Conservation (phyloP, 2,888 invertebrate genomes). For the Allolobophora icterica region DNA sequence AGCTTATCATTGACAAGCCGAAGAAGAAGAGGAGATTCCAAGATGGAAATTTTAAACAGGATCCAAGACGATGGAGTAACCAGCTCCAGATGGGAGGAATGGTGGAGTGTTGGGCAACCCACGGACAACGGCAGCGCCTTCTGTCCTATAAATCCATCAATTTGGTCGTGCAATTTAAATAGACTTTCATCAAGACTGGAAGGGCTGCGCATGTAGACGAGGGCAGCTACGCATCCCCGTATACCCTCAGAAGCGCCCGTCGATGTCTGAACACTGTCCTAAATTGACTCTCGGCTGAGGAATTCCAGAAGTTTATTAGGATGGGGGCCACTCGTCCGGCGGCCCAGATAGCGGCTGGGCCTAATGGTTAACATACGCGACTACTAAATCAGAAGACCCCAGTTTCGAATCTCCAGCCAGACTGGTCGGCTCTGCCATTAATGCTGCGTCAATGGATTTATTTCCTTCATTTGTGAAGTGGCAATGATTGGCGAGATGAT, state of each 20-base stretch:
- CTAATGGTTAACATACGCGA: not conserved
- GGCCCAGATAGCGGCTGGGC: not conserved
- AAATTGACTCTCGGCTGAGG: constrained; percentile 6
- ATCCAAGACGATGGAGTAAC: not conserved
- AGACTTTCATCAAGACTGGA: not conserved
- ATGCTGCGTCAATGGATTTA: not conserved
- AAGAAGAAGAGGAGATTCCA: not conserved
- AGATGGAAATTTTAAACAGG: not conserved
- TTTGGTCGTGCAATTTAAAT: not conserved
- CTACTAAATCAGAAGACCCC: not conserved
- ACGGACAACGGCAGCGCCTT: not conserved
- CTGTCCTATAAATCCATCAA: not conserved
- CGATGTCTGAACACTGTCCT: not conserved
- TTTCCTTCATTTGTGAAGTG: not conserved
- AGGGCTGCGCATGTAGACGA: no score
- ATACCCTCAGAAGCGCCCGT: not conserved
- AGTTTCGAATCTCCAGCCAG: not conserved
- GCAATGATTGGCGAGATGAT: not conserved
- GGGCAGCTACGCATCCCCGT: no score
- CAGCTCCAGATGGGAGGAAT: not conserved
- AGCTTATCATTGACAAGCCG: not conserved
- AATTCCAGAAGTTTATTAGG: constrained; percentile 20
- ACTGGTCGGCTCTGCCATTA: not conserved
- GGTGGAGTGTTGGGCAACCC: no score
- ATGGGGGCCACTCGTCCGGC: not conserved